Evolutionary conservation across 64 coral and sea anemone species (phyloP).

Genomic region (Dendronephthya gigantea): DNA sequence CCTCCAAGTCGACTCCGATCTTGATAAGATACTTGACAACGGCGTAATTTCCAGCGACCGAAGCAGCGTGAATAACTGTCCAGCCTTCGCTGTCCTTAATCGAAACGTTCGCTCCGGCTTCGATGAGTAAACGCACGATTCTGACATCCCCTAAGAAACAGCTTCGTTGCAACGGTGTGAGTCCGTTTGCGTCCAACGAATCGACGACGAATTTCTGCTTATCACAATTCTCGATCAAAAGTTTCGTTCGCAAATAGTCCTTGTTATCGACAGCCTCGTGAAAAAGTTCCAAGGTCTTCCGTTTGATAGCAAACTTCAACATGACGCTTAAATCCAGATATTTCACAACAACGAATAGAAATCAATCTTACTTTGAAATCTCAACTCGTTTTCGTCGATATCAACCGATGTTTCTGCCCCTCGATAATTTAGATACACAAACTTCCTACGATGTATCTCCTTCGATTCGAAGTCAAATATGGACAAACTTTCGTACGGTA

Average conservation of each 20-base stretch:
- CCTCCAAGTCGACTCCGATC: neutral
- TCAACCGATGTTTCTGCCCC: neutral
- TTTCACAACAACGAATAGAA: neutral
- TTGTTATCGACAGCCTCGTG: constrained; percentile 13
- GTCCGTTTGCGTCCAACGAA: constrained; percentile 8
- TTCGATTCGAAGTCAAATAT: no score
- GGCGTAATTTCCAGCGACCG: constrained; percentile 10
- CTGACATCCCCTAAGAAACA: neutral
- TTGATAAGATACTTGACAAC: constrained; percentile 3
- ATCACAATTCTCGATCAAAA: constrained; percentile 1
- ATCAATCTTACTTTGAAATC: neutral
- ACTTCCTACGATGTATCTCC: neutral
- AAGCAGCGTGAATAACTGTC: neutral
- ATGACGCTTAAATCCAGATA: neutral
- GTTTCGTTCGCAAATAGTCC: neutral
- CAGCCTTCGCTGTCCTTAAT: constrained; percentile 12
- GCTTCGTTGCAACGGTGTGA: constrained; percentile 1
- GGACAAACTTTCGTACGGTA: no score
- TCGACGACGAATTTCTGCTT: constrained; percentile 4
- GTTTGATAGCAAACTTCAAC: constrained; percentile 4
- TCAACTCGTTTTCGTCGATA: neutral
- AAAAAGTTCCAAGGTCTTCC: constrained; percentile 3
- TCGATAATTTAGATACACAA: neutral
- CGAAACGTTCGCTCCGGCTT: neutral
- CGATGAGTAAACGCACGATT: neutral